Evolutionary conservation across 2,888 invertebrate species (phyloP), one percentile per base, ranked within the genome.

Genomic region (Orthosia cruda): DNA sequence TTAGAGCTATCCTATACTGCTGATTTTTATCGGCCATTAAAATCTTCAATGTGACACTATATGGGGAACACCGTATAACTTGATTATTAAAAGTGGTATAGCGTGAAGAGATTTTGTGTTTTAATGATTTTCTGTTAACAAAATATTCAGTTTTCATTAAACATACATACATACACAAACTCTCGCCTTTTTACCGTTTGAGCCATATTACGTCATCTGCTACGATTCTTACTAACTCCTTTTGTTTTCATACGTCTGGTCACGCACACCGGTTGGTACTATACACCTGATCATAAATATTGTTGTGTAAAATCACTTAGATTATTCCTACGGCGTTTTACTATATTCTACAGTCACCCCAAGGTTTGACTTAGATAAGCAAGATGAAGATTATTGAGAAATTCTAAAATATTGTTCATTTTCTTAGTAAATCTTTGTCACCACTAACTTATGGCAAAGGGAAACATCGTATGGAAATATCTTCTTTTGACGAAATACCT

Each of bases 21-120:
- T 71, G 81, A 80, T 81, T 84, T 79, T 76, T 80, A 82, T 82
- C 84, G 84, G 12, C 76, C 23, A 81, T 75, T 84, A 76, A 82
- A 84, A 71, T 82, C 69, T 80, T 80, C 76, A 69, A 59, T 58
- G 62, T 66, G 26, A 12, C 23, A 65, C 57, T 80, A 49, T 57
- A 58, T 5, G 55, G 50, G 32, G 58, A 9, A 54, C 49, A 58
- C 16, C 32, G 26, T 59, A 20, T 40, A 15, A 68, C 47, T 54
- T 40, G 63, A 45, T 79, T 81, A 81, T 78, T 83, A 83, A 68
- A 79, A 77, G 23, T 26, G 16, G 9, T 45, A 63, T 32, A 54
- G 32, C 62, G 13, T 57, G 5, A 26, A 45, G 18, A 49, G 11
- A 58, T 18, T 26, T 54, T 58, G 9, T 16, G 15, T 57, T 45